Conservation (phyloP, 2,113 vertebrate species). For the Geothlypis trichas region DNA sequence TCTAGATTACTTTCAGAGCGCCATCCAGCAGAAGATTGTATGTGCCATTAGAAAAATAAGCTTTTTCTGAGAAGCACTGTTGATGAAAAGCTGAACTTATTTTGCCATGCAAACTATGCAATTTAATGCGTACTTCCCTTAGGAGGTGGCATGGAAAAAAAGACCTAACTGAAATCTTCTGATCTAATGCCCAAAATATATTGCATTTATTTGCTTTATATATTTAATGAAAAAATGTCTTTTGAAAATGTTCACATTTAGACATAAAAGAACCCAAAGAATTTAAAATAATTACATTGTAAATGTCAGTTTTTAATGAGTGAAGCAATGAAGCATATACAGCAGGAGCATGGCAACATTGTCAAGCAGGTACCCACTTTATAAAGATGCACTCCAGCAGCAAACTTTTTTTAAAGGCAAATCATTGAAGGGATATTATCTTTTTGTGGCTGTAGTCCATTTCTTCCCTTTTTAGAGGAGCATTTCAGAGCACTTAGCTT, state of each 20-base stretch:
- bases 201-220: slow-evolving; percentile 17
- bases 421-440: neutral
- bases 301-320: slow-evolving; percentile 17
- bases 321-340: neutral
- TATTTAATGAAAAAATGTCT: neutral
- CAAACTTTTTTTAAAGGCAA: neutral
- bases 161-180: slow-evolving; percentile 16
- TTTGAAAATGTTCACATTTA: slow-evolving; percentile 1
- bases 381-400: neutral
- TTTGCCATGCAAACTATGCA: neutral
- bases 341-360: neutral
- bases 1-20: slow-evolving; percentile 29
- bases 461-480: neutral
- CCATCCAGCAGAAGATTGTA: neutral
- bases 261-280: slow-evolving; percentile 13
- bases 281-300: slow-evolving; percentile 10
- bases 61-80: neutral
- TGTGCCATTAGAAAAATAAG: neutral
- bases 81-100: slow-evolving; percentile 25
- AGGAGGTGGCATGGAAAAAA: slow-evolving; percentile 21
- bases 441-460: neutral
- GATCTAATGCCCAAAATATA: slow-evolving; percentile 47
- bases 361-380: neutral
- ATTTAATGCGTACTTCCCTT: neutral
- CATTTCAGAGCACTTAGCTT: fast-evolving